Evolutionary conservation across 2,888 invertebrate species (phyloP).

Genomic region (Amphipyra tragopoginis): DNA sequence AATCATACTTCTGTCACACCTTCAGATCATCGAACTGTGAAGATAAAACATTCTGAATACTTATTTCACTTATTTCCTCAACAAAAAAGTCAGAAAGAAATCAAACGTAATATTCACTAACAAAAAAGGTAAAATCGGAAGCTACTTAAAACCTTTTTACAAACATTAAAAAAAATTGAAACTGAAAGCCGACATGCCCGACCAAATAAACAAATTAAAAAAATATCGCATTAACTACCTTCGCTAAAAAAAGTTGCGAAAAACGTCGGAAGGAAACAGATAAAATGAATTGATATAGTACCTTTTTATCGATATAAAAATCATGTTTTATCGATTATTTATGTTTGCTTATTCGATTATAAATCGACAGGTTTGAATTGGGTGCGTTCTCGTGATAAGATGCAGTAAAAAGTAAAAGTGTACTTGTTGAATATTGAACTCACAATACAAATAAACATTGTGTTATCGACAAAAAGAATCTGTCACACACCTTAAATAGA

Average conservation of each 20-base stretch:
- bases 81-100: too few species aligned
- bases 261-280: conserved; percentile 51
- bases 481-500: too few species aligned
- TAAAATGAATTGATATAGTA: conserved; percentile 17
- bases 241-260: conserved; percentile 24
- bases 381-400: conserved; percentile 37
- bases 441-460: conserved; percentile 7
- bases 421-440: conserved; percentile 1
- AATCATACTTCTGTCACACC: too few species aligned
- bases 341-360: conserved; percentile 33
- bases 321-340: conserved; percentile 11
- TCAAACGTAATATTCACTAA: too few species aligned
- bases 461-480: background rate
- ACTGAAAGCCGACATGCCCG: too few species aligned
- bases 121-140: too few species aligned
- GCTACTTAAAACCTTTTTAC: too few species aligned
- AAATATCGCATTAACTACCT: conserved; percentile 10
- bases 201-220: too few species aligned
- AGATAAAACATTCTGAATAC: too few species aligned
- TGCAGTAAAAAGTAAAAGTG: background rate
- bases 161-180: too few species aligned
- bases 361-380: conserved; percentile 18
- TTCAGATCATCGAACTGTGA: too few species aligned
- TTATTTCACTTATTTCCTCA: too few species aligned
- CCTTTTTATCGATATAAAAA: background rate